Percentiles rank a stretch among this genome's conserved stretches.
Evolutionary conservation across 2,113 vertebrate genomes (phyloP).

Genomic region (Ictalurus furcatus): DNA sequence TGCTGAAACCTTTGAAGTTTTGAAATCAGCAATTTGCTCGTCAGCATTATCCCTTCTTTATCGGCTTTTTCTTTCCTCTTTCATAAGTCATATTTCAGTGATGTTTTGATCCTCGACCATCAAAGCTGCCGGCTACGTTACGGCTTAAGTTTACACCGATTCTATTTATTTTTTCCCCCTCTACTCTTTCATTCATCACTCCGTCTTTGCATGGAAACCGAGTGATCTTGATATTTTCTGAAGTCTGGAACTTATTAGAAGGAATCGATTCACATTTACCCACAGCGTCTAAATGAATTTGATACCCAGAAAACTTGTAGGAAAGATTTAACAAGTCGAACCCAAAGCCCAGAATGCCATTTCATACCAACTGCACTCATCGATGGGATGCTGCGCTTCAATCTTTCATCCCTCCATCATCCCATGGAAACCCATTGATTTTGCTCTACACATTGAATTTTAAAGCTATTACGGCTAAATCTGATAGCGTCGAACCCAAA

Average conservation of each 20-base stretch:
- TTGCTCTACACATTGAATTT: constrained; percentile 42
- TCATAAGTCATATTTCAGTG: background rate
- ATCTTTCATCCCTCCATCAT: background rate
- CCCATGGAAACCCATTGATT: constrained; percentile 23
- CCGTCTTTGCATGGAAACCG: background rate
- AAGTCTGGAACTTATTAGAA: background rate
- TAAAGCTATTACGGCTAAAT: constrained; percentile 14
- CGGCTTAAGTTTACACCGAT: background rate
- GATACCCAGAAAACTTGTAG: constrained; percentile 3
- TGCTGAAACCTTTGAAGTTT: constrained; percentile 7
- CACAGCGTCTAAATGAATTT: background rate
- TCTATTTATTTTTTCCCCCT: background rate
- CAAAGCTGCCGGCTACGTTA: background rate
- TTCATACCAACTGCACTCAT: constrained; percentile 9
- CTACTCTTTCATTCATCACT: background rate
- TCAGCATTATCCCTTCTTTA: constrained; percentile 2
- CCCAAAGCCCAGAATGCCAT: constrained; percentile 9
- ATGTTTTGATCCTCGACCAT: background rate
- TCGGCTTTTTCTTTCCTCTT: background rate
- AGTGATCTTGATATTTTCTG: background rate
- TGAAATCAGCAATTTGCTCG: background rate
- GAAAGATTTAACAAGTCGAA: background rate
- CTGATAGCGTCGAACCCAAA: constrained; percentile 14
- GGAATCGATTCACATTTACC: constrained; percentile 5
- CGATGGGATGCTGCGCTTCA: background rate